Evolutionary conservation across 2,888 invertebrate species (phyloP).

Genomic region (Aphodius granarius): DNA sequence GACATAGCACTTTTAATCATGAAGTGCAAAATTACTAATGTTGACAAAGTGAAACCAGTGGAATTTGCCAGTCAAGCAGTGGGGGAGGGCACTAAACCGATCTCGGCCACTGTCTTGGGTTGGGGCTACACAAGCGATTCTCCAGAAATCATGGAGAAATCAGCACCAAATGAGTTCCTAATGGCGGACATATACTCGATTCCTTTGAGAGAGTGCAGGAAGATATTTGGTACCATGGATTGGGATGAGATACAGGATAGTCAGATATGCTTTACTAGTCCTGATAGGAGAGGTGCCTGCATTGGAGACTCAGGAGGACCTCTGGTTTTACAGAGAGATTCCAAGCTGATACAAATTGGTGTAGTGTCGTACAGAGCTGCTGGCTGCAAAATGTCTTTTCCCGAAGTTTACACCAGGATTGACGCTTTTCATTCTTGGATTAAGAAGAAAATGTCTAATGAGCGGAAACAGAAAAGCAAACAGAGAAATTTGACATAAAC

Average conservation of each 20-base stretch:
- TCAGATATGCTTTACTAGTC: background rate
- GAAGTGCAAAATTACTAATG: background rate
- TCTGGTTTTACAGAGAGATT: background rate
- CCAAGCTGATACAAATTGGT: background rate
- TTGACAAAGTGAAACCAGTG: background rate
- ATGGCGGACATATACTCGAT: background rate
- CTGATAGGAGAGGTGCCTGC: background rate
- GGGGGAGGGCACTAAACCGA: background rate
- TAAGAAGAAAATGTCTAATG: background rate
- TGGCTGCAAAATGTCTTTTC: background rate
- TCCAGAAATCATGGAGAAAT: background rate
- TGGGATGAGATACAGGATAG: background rate
- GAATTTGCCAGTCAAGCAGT: background rate
- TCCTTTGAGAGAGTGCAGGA: background rate
- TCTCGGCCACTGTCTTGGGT: background rate
- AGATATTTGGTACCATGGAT: too few species aligned
- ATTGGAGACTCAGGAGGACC: slow-evolving; percentile 13
- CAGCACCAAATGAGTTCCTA: background rate
- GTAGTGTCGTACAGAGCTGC: background rate
- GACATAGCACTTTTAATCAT: background rate
- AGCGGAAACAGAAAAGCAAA: too few species aligned
- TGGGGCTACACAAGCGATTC: background rate
- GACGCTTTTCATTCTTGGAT: background rate
- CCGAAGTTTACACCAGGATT: background rate
- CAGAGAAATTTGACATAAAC: too few species aligned